Conservation (phyloP, 2,888 invertebrate species). For the Troides oblongomaculatus region DNA sequence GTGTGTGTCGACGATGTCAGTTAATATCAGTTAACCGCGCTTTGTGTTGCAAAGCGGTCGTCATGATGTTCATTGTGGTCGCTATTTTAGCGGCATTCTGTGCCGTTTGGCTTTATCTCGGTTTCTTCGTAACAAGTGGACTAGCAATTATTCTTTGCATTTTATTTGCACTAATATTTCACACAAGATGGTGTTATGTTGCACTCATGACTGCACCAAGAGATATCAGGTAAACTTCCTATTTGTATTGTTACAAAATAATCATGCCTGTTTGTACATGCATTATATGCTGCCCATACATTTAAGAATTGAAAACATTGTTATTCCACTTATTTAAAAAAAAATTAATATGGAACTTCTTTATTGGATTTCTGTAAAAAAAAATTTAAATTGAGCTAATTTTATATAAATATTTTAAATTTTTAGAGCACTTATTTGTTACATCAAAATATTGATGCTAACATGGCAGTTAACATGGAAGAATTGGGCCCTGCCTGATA, state of each 20-base stretch:
- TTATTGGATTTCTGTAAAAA: too few relatives aligned
- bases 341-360: too few relatives aligned
- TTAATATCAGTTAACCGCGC: conserved; percentile 67
- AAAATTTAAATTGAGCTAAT: too few relatives aligned
- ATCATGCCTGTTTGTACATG: conserved; percentile 5
- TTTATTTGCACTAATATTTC: conserved; percentile 83
- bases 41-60: conserved; percentile 71
- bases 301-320: too few relatives aligned
- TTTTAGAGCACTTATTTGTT: conserved; percentile 86
- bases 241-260: conserved; percentile 17
- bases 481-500: conserved; percentile 87
- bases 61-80: conserved; percentile 64
- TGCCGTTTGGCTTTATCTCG: conserved; percentile 76
- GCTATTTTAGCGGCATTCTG: conserved; percentile 65
- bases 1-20: conserved; percentile 39
- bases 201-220: conserved; percentile 86
- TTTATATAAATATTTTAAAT: conserved; percentile 16
- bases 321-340: too few relatives aligned
- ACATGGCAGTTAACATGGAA: conserved; percentile 83
- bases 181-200: conserved; percentile 88
- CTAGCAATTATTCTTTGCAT: conserved; percentile 80
- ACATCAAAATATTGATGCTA: conserved; percentile 82
- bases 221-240: conserved; percentile 83
- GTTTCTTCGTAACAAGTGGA: conserved; percentile 82
- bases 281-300: background rate